Evolutionary conservation across 1,140 invertebrate species (phyloP).

Genomic region (Pseudomyrmex cubaensis): DNA sequence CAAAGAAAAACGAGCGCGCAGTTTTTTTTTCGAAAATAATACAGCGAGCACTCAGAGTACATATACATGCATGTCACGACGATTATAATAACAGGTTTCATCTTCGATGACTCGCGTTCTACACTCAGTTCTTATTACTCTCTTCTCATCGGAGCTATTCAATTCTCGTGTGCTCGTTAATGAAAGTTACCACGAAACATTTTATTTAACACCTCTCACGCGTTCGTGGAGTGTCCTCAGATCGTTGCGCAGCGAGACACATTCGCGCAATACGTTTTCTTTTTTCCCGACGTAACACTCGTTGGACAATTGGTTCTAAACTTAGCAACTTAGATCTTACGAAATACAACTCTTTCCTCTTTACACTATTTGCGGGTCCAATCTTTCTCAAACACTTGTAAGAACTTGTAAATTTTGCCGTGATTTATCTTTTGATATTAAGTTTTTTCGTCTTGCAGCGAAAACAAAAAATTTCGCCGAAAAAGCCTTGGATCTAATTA

Average conservation of each 20-base stretch:
- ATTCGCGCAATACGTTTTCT: background rate
- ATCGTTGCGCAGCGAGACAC: background rate
- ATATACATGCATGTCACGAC: background rate
- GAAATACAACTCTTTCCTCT: background rate
- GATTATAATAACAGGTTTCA: conserved; percentile 12
- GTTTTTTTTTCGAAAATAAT: background rate
- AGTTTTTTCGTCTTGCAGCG: too few relatives aligned
- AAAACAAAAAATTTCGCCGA: too few relatives aligned
- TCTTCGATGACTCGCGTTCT: conserved; percentile 2
- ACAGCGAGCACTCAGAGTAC: background rate
- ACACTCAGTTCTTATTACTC: background rate
- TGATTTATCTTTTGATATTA: too few relatives aligned
- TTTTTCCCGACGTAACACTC: background rate
- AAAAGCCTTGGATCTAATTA: background rate
- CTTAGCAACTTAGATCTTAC: background rate
- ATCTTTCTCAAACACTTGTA: background rate
- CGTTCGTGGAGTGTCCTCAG: conserved; percentile 1
- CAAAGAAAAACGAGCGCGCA: too few relatives aligned
- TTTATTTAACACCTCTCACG: conserved; percentile 34
- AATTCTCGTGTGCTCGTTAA: conserved; percentile 16
- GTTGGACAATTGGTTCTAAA: background rate
- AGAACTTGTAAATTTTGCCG: too few relatives aligned
- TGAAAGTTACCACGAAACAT: conserved; percentile 12
- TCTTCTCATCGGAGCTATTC: background rate
- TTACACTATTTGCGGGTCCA: background rate